Evolutionary conservation across 1,140 invertebrate species (phyloP).

Genomic region (Bombus haemorrhoidalis): DNA sequence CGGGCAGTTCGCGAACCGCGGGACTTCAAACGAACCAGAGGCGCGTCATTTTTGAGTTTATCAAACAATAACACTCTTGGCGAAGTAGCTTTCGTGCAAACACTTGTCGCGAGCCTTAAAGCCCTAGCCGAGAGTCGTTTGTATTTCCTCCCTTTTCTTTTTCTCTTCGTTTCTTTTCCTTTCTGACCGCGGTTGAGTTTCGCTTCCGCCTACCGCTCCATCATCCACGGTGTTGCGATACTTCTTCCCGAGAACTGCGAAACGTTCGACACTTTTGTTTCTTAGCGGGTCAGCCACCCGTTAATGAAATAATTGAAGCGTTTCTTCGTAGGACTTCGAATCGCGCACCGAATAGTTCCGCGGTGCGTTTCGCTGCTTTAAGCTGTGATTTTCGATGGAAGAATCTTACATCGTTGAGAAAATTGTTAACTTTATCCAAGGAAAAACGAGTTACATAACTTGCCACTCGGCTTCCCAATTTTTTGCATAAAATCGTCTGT

Average conservation of each 20-base stretch:
- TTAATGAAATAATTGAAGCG: slow-evolving; percentile 9
- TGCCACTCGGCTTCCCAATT: too few relatives aligned
- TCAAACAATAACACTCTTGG: slow-evolving; percentile 39
- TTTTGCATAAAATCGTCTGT: too few relatives aligned
- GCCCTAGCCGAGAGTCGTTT: background rate
- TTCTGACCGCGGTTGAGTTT: background rate
- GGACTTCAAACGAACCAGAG: slow-evolving; percentile 8
- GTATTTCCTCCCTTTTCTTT: slow-evolving; percentile 9
- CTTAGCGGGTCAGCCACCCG: background rate
- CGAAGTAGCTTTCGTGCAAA: slow-evolving; percentile 46
- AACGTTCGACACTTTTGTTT: slow-evolving; percentile 2
- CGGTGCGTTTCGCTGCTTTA: too few relatives aligned
- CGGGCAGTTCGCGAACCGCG: background rate
- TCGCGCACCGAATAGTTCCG: too few relatives aligned
- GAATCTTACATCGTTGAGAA: too few relatives aligned
- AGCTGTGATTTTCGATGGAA: too few relatives aligned
- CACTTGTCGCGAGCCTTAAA: slow-evolving; percentile 19
- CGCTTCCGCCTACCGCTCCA: background rate
- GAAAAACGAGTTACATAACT: too few relatives aligned
- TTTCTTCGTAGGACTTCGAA: background rate
- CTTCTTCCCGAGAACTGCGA: background rate
- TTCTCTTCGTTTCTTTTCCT: background rate
- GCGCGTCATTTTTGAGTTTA: slow-evolving; percentile 41
- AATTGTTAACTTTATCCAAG: too few relatives aligned
- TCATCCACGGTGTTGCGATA: slow-evolving; percentile 16